Percentiles rank a stretch among this genome's conserved stretches.
Conservation (phyloP, 2,113 vertebrate species). For the Nyctibius bracteatus region DNA sequence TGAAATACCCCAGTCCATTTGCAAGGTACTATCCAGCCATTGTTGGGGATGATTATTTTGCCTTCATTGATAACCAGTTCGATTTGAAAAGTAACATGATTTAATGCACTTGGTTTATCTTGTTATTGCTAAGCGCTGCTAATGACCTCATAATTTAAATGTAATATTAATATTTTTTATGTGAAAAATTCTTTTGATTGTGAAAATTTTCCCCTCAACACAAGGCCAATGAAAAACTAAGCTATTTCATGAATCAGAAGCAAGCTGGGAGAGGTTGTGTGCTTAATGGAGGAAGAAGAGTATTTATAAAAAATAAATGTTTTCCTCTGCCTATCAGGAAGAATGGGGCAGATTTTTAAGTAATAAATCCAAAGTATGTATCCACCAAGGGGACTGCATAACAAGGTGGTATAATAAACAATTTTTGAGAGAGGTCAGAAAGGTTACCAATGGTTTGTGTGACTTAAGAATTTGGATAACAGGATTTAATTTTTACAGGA, state of each 20-base stretch:
- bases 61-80: not conserved
- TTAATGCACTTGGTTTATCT: not conserved
- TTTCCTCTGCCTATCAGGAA: slow-evolving; percentile 24
- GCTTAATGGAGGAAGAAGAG: slow-evolving; percentile 29
- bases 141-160: not conserved
- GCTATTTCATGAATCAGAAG: not conserved
- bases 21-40: not conserved
- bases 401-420: slow-evolving; percentile 62
- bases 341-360: not conserved
- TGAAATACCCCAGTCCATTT: not conserved
- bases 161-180: not conserved
- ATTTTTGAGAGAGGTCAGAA: slow-evolving; percentile 66
- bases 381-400: slow-evolving; percentile 28
- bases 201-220: not conserved
- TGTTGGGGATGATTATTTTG: not conserved
- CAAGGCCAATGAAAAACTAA: not conserved
- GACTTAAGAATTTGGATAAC: slow-evolving; percentile 43
- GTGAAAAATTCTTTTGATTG: not conserved
- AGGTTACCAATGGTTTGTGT: slow-evolving; percentile 42
- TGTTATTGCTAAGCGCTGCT: not conserved
- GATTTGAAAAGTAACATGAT: not conserved
- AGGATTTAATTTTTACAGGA: slow-evolving; percentile 40
- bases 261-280: not conserved
- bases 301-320: slow-evolving; percentile 47
- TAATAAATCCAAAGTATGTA: slow-evolving; percentile 52